Evolutionary conservation across 2,888 invertebrate species (phyloP), one percentile per base, ranked within the genome.

Genomic region (Pocota personata): DNA sequence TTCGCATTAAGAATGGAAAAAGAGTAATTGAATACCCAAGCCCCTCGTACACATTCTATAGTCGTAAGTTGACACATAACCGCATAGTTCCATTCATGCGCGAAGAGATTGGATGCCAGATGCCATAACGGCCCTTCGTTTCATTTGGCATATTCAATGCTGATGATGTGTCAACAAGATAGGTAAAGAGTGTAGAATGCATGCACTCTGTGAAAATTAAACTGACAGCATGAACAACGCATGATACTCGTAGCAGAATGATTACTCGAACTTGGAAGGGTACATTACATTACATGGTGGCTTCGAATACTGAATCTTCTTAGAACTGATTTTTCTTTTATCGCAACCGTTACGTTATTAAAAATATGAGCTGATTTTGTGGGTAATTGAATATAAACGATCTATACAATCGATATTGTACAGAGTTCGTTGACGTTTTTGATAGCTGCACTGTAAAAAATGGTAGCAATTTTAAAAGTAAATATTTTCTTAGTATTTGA

Each of bases 21-120:
- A 55, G 43, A 4, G 78, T 79, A 79, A 79, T 79, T 79, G 79
- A 79, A 79, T 64, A 79, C 64, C 62, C 12, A 32, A 46, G 55
- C 35, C 62, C 52, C 50, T 64, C 16, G n/a, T 48, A 57, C 64
- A 60, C 58, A 19, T 37, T 50, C 67, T 21, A 24, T 21, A 60
- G 43, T 16, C 57, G 30, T 48, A 72, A 79, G 55, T 64, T 64
- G 71, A 64, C 71, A 62, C 48, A 72, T 64, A 72, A 79, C 72
- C 79, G 71, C 62, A 72, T 72, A 62, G 64, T 79, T 79, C 57
- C 79, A 46, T 57, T 72, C 79, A 79, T 64, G 79, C 48, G 62
- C 64, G 48, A 79, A 57, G 48, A 58, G 79, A 72, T 72, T 79
- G 64, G 37, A 64, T 52, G 35, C 78, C 71, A 64, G 64, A 64